A percentile compares a stretch with the other conserved stretches of the same genome.
These are phyloP conservation scores for Galleria mellonella DNA, from an alignment of 1,140 invertebrate species.

Conservation along the genomic window DNA sequence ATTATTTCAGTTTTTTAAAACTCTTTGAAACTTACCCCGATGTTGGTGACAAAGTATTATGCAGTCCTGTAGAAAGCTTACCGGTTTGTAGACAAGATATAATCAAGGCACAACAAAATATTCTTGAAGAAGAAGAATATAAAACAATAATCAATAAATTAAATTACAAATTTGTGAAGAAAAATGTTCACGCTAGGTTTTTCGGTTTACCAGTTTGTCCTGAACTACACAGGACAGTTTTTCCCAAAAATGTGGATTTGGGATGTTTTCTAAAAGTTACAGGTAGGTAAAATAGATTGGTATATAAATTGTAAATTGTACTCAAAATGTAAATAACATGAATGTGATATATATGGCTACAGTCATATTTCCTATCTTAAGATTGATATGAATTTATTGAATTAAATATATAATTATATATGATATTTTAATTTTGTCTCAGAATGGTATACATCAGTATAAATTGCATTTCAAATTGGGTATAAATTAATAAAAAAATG, in stretches of 20 bases:
- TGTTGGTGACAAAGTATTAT: conserved; percentile 61
- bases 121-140: conserved; percentile 67
- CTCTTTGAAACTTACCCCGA: conserved; percentile 66
- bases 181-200: conserved; percentile 79
- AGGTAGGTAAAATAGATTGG: conserved; percentile 57
- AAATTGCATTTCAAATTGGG: no score
- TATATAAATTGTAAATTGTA: background rate
- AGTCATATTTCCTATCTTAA: no score
- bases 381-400: no score
- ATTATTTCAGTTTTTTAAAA: conserved; percentile 59
- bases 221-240: conserved; percentile 75
- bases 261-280: conserved; percentile 79
- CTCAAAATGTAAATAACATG: no score
- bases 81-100: conserved; percentile 79
- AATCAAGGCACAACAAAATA: conserved; percentile 75
- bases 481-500: no score
- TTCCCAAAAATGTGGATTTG: conserved; percentile 81
- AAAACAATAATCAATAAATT: conserved; percentile 31
- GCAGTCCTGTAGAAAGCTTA: conserved; percentile 52
- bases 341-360: no score
- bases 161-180: conserved; percentile 73
- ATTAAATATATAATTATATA: no score
- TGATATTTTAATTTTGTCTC: no score
- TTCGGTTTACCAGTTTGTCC: conserved; percentile 76
- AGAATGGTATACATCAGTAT: no score